Evolutionary conservation across 2,797 vertebrate genomes (phyloP), one percentile per base, ranked within the genome.

Genomic region (Yasuhikotakia modesta): DNA sequence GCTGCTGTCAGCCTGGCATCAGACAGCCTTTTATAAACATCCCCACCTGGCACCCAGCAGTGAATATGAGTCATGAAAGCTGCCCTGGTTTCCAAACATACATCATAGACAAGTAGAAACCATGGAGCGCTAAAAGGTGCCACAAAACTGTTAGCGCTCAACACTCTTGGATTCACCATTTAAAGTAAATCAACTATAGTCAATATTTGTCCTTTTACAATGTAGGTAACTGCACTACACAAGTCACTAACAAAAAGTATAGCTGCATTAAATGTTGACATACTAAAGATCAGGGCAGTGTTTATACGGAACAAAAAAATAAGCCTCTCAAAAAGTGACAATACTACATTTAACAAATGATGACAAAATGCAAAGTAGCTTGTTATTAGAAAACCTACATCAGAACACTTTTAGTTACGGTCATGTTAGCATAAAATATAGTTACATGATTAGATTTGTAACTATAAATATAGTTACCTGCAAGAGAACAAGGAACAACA

Each of bases 401-500:
- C 14, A 60, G 19, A 12, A 12, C 0, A 43, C 8, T 13, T 24
- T 58, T 30, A 27, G 24, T 30, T 16, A 48, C 46, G 5, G 46
- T 43, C 39, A 43, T 10, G 10, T 11, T 43, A 43, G 39, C 39
- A 43, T 1, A 43, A 43, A 43, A 43, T 43, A 43, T 43, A 10
- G 8, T 43, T 43, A 60, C 12, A 19, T 4, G 39, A 65, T 46
- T 30, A 57, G 21, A 24, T 17, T 63, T 66, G 60, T n/a, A n/a
- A n/a, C 72, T 67, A 58, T 39, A 57, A 58, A 57, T 43, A 11
- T 14, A 57, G 14, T 61, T 77, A 17, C 24, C 24, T 77, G 11
- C 10, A 87, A 87, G 84, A 86, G 92, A 92, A 94, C 92, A 94
- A 94, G 92, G 92, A 87, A 85, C 87, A 89, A 87, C 87, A 88